These are phyloP conservation scores for Mesaphorura yosii DNA, from an alignment of 1,140 invertebrate genomes.

Conservation along the genomic window DNA sequence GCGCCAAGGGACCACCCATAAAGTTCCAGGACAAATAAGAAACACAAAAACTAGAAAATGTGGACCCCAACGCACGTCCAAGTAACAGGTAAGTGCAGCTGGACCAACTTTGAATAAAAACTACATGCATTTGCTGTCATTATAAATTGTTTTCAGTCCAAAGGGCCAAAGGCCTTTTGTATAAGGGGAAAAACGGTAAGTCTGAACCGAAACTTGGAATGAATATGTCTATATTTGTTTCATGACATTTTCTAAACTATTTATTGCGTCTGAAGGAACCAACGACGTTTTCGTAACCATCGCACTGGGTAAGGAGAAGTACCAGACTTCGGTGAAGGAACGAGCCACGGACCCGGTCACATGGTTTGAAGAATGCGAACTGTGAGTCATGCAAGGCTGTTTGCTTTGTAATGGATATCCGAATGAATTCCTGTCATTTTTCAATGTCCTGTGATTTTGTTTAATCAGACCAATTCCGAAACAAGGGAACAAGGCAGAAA, in stretches of 20 bases:
- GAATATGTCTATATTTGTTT: not conserved
- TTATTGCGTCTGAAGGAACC: constrained; percentile 46
- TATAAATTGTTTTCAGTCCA: constrained; percentile 46
- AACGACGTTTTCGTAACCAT: constrained; percentile 94
- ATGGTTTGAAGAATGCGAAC: constrained; percentile 92
- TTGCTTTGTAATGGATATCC: not conserved
- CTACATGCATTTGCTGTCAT: not conserved
- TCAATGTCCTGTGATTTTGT: constrained; percentile 12
- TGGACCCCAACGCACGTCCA: constrained; percentile 76
- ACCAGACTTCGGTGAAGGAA: constrained; percentile 88
- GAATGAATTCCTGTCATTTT: not conserved
- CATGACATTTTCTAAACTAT: not conserved
- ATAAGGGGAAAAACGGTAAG: constrained; percentile 74
- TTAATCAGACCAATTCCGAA: constrained; percentile 57
- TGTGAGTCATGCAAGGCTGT: constrained; percentile 46
- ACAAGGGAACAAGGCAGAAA: constrained; percentile 73
- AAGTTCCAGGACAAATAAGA: no score
- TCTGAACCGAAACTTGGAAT: constrained; percentile 10
- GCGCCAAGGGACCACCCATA: no score
- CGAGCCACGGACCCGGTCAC: constrained; percentile 67
- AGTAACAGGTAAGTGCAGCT: constrained; percentile 49
- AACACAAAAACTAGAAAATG: constrained; percentile 46
- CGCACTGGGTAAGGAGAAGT: constrained; percentile 85
- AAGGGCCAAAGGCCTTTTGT: constrained; percentile 54
- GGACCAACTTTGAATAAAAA: constrained; percentile 1